Base-by-base conservation (phyloP, 1,140 invertebrate species). In the Drosophila suzukii region DNA sequence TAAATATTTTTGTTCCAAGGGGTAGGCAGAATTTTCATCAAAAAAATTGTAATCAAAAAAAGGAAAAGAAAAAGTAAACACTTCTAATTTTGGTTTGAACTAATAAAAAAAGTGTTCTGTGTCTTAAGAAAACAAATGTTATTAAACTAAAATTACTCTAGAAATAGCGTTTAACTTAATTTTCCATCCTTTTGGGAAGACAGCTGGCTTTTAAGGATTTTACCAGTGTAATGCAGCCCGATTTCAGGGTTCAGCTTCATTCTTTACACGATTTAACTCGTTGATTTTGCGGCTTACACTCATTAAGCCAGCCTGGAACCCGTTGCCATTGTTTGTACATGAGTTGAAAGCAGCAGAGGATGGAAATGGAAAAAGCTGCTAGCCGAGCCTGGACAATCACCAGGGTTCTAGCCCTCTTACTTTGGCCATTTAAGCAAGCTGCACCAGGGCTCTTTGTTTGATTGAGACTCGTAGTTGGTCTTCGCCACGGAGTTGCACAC, bases 251-350 rank as follows among this genome's bases (percentile, higher is more conserved):
- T 68, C 47, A 68, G 77, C 66, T 89, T 68, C 72, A 72, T 89
- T 74, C 77, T 77, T 89, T 81, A 67, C 68, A 72, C 81, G 84
- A 84, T 81, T 78, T 73, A 81, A 81, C 80, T 89, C 85, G 84
- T 89, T 85, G 79, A 88, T 88, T 85, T 85, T 89, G 84, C 78
- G 84, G 84, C 81, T 80, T 70, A 82, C 70, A 78, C 77, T 89
- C 84, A 89, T 89, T 89, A 84, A 77, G 74, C 80, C 74, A 81
- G 70, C 68, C 76, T 84, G 63, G 61, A 30, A 50, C 72, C 46
- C 53, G 36, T 7, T 43, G 57, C 39, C 61, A 75, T 77, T 80
- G 80, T 84, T 83, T 73, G 71, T 44, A 51, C 44, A 61, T 41
- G 57, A 49, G 56, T 47, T 47, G 44, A 47, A 46, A 55, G 55